Conservation (phyloP, 1,140 invertebrate species). For the Drosophila oshimai region DNA sequence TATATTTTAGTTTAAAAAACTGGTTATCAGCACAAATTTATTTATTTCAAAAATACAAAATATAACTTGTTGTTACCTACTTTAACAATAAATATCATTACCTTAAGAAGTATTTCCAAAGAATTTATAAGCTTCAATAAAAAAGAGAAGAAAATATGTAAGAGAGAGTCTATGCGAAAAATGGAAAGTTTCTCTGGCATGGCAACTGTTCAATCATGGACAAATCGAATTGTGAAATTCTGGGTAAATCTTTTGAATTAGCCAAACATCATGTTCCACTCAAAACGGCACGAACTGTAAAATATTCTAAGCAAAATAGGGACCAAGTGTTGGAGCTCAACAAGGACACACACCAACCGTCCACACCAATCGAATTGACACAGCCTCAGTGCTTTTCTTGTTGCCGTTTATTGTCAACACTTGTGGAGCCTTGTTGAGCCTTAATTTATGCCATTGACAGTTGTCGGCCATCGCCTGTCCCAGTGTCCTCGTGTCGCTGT, state of each 20-base stretch:
- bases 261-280: slow-evolving; percentile 78
- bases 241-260: slow-evolving; percentile 74
- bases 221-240: slow-evolving; percentile 56
- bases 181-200: neutral
- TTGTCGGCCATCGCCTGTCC: slow-evolving; percentile 17
- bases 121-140: neutral
- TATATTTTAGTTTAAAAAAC: too few relatives aligned
- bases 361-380: slow-evolving; percentile 71
- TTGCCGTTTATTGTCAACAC: slow-evolving; percentile 56
- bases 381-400: slow-evolving; percentile 27
- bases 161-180: neutral
- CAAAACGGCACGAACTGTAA: slow-evolving; percentile 72
- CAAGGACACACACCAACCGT: slow-evolving; percentile 61
- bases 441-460: slow-evolving; percentile 73
- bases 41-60: too few relatives aligned
- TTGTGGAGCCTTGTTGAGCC: slow-evolving; percentile 59
- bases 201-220: slow-evolving; percentile 30
- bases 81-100: too few relatives aligned
- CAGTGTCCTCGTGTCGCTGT: too few relatives aligned
- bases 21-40: too few relatives aligned
- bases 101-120: too few relatives aligned
- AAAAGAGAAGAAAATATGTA: neutral
- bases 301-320: slow-evolving; percentile 47
- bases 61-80: too few relatives aligned
- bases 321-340: slow-evolving; percentile 34